A percentile compares a stretch with the other conserved stretches of the same genome.
Evolutionary conservation across 2,888 invertebrate genomes (phyloP).

Genomic region (Temnothorax rugatulus): DNA sequence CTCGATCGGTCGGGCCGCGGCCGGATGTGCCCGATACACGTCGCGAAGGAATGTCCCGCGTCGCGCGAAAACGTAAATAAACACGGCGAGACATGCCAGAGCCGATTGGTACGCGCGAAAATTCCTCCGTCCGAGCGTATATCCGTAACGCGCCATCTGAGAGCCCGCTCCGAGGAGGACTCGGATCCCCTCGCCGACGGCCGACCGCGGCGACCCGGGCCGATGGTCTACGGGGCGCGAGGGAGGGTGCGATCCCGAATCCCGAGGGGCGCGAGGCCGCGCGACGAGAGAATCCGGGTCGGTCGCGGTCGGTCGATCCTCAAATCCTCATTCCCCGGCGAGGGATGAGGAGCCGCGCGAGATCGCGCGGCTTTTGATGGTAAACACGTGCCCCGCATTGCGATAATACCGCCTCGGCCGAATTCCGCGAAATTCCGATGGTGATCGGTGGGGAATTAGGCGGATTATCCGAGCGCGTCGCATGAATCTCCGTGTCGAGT

Average conservation of each 20-base stretch:
- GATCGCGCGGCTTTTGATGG: neutral
- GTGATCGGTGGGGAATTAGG: too few relatives aligned
- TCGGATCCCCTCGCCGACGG: neutral
- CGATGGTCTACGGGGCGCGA: neutral
- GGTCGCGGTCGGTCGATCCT: neutral
- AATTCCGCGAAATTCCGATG: neutral
- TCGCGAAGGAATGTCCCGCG: constrained; percentile 48
- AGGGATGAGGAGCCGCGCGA: too few relatives aligned
- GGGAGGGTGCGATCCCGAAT: neutral
- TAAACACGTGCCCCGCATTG: neutral
- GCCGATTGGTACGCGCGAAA: neutral
- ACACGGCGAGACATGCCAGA: constrained; percentile 13
- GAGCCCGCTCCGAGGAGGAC: neutral
- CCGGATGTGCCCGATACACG: neutral
- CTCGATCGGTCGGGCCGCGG: neutral
- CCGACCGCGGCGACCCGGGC: too few relatives aligned
- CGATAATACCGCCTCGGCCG: neutral
- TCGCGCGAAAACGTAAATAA: constrained; percentile 49
- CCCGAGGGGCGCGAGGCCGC: too few relatives aligned
- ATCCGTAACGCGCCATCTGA: constrained; percentile 16
- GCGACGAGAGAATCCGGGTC: constrained; percentile 12
- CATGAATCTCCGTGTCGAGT: neutral
- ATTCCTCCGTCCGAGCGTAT: neutral
- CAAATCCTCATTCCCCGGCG: too few relatives aligned
- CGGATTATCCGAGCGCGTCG: neutral